A percentile compares a stretch with the other conserved stretches of the same genome.
Conservation (phyloP, 2,888 invertebrate genomes). For the Tipula unca region DNA sequence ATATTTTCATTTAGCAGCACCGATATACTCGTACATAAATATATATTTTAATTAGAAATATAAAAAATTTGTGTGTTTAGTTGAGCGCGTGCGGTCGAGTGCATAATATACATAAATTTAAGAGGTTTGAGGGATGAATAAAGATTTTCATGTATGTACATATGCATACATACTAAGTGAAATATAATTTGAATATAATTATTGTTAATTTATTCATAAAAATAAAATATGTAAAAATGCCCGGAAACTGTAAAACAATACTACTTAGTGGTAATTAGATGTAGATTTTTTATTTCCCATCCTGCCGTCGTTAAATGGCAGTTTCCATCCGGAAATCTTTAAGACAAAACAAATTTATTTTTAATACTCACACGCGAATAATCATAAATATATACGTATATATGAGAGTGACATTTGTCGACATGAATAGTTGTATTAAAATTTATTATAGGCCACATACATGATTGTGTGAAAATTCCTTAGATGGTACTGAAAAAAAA, state of each 20-base stretch:
- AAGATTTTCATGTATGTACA: not conserved
- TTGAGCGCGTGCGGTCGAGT: not conserved
- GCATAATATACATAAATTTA: not conserved
- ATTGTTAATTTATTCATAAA: not conserved
- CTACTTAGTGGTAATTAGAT: not conserved
- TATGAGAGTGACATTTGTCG: not conserved
- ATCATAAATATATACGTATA: not conserved
- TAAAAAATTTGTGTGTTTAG: not conserved
- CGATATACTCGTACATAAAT: not conserved
- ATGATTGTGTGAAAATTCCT: not conserved
- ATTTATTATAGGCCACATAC: not conserved
- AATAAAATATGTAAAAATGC: not conserved
- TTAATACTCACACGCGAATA: not conserved
- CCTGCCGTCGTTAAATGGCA: not conserved
- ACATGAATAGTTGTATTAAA: not conserved
- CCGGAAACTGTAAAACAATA: not conserved
- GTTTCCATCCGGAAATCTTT: not conserved
- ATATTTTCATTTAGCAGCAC: not conserved
- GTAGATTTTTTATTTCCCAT: not conserved
- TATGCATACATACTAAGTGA: not conserved
- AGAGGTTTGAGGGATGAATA: not conserved
- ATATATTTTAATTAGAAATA: not conserved
- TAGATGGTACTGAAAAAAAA: not conserved
- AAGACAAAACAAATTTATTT: not conserved
- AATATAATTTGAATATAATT: not conserved